Conservation (phyloP, 2,888 invertebrate species). For the Leptopilina syphax region DNA sequence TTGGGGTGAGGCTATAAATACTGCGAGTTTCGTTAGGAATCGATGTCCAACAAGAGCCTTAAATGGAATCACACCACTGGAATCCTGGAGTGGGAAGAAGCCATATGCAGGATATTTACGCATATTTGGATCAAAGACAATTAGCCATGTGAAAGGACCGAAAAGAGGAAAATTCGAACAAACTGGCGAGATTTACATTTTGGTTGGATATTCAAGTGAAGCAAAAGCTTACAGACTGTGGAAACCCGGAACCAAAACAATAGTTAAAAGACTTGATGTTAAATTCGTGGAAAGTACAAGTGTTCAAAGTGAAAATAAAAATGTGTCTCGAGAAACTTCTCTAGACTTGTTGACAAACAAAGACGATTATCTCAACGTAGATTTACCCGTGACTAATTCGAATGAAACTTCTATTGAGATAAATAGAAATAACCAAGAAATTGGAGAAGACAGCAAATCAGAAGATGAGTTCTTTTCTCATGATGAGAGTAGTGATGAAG, state of each 20-base stretch:
- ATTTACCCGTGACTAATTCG: neutral
- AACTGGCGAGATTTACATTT: neutral
- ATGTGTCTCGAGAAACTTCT: neutral
- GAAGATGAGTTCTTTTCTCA: neutral
- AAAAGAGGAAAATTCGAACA: constrained; percentile 36
- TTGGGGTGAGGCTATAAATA: constrained; percentile 42
- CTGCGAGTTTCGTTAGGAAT: constrained; percentile 37
- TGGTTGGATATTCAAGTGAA: constrained; percentile 35
- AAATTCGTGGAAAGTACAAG: constrained; percentile 47
- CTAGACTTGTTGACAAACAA: neutral
- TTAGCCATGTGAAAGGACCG: constrained; percentile 4
- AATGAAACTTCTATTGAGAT: neutral
- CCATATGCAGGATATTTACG: constrained; percentile 36
- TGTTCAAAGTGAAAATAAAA: constrained; percentile 22
- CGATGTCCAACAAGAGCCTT: constrained; percentile 28
- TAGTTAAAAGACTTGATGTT: constrained; percentile 55
- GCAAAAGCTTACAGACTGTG: constrained; percentile 61
- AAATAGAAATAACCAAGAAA: neutral
- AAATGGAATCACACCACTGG: constrained; percentile 26
- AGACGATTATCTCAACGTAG: neutral
- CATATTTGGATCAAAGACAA: constrained; percentile 33
- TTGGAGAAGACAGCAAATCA: neutral
- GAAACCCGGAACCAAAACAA: constrained; percentile 50
- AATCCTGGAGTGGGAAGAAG: constrained; percentile 31
- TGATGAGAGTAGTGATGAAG: neutral